Conservation (phyloP, 2,888 invertebrate genomes). For the Perdita meconis region DNA sequence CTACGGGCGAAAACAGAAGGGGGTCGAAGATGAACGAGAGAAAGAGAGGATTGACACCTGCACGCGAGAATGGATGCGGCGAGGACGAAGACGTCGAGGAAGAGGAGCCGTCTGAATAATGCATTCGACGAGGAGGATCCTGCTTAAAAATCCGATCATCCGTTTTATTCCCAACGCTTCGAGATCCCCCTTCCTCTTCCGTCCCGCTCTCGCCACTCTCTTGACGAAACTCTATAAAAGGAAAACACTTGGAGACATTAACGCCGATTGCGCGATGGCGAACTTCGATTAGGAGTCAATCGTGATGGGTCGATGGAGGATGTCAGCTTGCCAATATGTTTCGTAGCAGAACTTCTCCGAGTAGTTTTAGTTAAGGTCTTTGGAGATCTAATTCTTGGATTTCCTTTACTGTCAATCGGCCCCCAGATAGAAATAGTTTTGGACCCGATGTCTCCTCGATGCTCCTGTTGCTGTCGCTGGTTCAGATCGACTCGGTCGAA, state of each 20-base stretch:
- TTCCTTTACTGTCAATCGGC: not conserved
- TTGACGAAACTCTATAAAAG: conserved; percentile 38
- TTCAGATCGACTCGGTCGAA: too few relatives aligned
- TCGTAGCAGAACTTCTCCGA: not conserved
- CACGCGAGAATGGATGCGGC: conserved; percentile 67
- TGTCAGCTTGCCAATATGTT: conserved; percentile 3
- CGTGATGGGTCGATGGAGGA: conserved; percentile 10
- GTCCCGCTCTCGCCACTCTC: too few relatives aligned
- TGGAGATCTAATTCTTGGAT: not conserved
- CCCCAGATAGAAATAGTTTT: not conserved
- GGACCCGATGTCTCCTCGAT: too few relatives aligned
- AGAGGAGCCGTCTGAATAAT: conserved; percentile 78
- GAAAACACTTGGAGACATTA: conserved; percentile 48
- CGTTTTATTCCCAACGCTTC: conserved; percentile 61
- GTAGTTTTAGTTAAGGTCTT: not conserved
- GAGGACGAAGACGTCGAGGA: conserved; percentile 57
- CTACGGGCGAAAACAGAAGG: conserved; percentile 19
- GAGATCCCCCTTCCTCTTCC: not conserved
- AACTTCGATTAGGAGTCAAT: conserved; percentile 19
- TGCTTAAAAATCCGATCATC: conserved; percentile 78
- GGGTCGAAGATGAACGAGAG: not conserved
- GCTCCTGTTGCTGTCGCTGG: too few relatives aligned
- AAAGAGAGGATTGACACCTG: conserved; percentile 75
- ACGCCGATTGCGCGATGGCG: conserved; percentile 11
- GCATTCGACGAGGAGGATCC: conserved; percentile 69